Evolutionary conservation across 2,797 vertebrate genomes (phyloP).

Genomic region (Leptodactylus fallax): DNA sequence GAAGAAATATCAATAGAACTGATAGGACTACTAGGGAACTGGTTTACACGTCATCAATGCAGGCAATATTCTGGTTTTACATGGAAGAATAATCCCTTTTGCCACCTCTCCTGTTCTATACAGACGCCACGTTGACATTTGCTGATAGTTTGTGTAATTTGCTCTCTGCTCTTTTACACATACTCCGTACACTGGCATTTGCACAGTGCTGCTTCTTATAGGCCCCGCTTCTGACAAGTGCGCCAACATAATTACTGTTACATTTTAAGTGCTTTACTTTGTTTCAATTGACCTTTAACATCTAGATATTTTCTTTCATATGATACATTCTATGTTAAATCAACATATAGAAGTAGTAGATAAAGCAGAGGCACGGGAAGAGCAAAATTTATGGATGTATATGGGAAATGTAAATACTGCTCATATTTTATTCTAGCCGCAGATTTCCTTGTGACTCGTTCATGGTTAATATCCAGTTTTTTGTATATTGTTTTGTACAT

Average conservation of each 20-base stretch:
- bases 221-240: slow-evolving; percentile 19
- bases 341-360: neutral
- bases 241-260: slow-evolving; percentile 38
- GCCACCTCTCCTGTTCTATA: neutral
- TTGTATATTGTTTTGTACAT: neutral
- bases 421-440: neutral
- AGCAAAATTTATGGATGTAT: neutral
- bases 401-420: neutral
- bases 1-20: neutral
- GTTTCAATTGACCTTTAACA: slow-evolving; percentile 34
- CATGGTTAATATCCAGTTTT: neutral
- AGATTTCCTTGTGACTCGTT: neutral
- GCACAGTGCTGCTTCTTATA: slow-evolving; percentile 15
- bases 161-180: slow-evolving; percentile 15
- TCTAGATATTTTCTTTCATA: slow-evolving; percentile 15
- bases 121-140: slow-evolving; percentile 25
- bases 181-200: slow-evolving; percentile 35
- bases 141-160: neutral
- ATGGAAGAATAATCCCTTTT: neutral
- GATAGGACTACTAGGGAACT: neutral
- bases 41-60: neutral
- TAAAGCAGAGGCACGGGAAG: neutral
- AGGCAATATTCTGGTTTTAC: neutral
- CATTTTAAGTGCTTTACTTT: slow-evolving; percentile 32
- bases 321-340: neutral